These are phyloP conservation scores for Microplitis manilae DNA, from an alignment of 2,888 invertebrate genomes.

Conservation along the genomic window DNA sequence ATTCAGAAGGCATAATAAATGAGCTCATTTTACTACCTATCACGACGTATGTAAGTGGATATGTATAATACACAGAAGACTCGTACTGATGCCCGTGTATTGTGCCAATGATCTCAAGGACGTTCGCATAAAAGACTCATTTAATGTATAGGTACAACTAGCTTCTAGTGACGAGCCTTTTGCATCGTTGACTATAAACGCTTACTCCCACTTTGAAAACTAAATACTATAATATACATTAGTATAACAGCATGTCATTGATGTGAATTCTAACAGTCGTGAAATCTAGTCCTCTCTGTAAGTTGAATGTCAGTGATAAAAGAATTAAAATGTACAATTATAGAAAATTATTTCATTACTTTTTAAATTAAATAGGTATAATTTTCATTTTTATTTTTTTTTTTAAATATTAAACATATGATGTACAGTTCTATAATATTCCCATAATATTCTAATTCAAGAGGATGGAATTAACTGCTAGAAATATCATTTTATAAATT, in stretches of 20 bases:
- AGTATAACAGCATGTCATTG: constrained; percentile 56
- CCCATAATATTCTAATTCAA: no score
- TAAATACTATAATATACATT: constrained; percentile 62
- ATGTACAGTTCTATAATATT: no score
- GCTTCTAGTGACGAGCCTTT: not conserved
- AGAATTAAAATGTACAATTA: not conserved
- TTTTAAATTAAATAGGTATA: not conserved
- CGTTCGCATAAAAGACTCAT: constrained; percentile 31
- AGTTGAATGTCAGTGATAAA: constrained; percentile 25
- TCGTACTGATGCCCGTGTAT: constrained; percentile 5
- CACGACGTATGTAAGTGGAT: not conserved
- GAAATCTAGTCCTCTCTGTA: constrained; percentile 55
- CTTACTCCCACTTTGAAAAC: constrained; percentile 61
- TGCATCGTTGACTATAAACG: constrained; percentile 11
- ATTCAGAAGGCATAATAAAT: not conserved
- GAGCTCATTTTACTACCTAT: not conserved
- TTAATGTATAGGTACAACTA: not conserved
- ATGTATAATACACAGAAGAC: not conserved
- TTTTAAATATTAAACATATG: no score
- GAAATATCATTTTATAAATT: no score
- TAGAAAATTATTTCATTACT: not conserved
- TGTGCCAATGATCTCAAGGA: not conserved
- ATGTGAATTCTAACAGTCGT: constrained; percentile 61
- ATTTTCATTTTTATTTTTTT: no score
- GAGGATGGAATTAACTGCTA: no score